Percentiles rank a stretch among this genome's conserved stretches.
Conservation (phyloP, 2,113 vertebrate species). For the Parotia lawesii region DNA sequence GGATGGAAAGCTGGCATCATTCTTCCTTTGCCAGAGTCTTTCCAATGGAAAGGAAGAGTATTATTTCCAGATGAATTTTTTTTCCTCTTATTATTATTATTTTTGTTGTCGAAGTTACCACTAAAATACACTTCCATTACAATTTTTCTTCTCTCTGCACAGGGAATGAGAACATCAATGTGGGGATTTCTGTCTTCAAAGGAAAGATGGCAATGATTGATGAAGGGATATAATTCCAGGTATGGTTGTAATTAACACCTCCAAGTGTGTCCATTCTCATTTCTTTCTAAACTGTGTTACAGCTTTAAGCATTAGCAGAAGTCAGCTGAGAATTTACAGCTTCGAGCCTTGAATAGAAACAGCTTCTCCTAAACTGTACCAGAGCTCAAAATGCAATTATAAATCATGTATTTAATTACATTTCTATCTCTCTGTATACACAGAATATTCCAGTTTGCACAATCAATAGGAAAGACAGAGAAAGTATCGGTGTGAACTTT, state of each 20-base stretch:
- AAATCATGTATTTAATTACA: constrained; percentile 20
- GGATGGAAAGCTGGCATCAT: neutral
- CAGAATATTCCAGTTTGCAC: neutral
- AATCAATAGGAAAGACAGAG: neutral
- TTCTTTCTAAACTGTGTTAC: neutral
- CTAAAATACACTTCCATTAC: neutral
- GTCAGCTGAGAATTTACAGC: neutral
- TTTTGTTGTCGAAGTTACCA: neutral
- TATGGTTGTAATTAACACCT: neutral
- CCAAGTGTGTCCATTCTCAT: neutral
- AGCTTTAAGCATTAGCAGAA: neutral
- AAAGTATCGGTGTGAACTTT: neutral
- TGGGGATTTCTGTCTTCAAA: neutral
- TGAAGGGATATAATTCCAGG: neutral
- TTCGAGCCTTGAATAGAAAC: neutral
- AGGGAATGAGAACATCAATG: neutral
- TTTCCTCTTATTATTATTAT: neutral
- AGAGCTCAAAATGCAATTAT: neutral
- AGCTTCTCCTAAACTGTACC: neutral
- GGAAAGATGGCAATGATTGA: neutral
- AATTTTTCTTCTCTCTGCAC: neutral
- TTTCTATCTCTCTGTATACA: neutral
- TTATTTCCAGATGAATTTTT: neutral
- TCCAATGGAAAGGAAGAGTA: neutral
- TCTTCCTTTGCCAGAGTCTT: neutral